These are phyloP conservation scores for Trachemys scripta DNA, from an alignment of 2,113 vertebrate species.

Conservation along the genomic window DNA sequence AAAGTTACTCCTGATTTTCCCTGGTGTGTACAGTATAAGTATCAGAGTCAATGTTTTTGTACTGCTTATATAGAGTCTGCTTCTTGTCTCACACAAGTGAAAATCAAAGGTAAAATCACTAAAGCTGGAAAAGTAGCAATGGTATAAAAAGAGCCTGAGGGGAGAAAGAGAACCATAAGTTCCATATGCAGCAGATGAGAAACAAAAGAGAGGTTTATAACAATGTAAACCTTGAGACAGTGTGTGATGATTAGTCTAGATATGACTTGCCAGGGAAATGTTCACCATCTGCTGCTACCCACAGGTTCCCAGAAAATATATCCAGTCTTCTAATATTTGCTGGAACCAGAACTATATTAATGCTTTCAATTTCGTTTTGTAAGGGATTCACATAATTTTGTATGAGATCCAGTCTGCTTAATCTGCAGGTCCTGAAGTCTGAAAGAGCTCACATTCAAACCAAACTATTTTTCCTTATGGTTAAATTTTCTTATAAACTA, in stretches of 20 bases:
- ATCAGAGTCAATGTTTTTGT: not conserved
- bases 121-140: conserved; percentile 40
- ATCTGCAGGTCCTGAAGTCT: conserved; percentile 7
- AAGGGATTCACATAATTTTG: not conserved
- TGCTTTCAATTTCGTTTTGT: conserved; percentile 35
- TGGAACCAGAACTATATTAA: conserved; percentile 28
- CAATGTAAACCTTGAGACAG: conserved; percentile 67
- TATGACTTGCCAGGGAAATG: conserved; percentile 65
- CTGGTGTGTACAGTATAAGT: not conserved
- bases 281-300: conserved; percentile 72
- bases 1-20: conserved; percentile 15
- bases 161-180: conserved; percentile 39
- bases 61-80: conserved; percentile 13
- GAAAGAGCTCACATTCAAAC: not conserved
- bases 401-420: not conserved
- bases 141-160: conserved; percentile 48
- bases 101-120: conserved; percentile 36
- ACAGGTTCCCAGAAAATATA: conserved; percentile 45
- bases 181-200: conserved; percentile 52
- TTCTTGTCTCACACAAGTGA: conserved; percentile 42
- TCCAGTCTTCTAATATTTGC: not conserved
- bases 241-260: conserved; percentile 43
- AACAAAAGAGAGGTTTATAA: conserved; percentile 65
- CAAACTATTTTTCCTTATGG: not conserved
- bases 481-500: not conserved